These are phyloP conservation scores for Cebidichthys violaceus DNA, from an alignment of 2,113 vertebrate species.

Conservation along the genomic window DNA sequence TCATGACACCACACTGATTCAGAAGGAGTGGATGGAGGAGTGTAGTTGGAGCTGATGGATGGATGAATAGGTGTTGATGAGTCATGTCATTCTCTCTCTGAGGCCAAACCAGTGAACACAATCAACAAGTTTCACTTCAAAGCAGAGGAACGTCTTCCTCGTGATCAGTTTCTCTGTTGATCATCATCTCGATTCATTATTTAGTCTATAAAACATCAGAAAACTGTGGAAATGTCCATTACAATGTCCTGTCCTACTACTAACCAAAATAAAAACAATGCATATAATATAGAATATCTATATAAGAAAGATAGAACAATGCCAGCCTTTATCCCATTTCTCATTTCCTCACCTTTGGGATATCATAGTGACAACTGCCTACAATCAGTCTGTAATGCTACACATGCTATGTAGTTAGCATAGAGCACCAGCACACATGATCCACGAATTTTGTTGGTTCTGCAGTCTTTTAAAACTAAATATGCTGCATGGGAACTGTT, in stretches of 20 bases:
- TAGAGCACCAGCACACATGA: background rate
- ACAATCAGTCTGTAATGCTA: background rate
- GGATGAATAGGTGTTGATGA: constrained; percentile 40
- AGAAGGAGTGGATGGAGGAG: constrained; percentile 60
- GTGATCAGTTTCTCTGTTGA: background rate
- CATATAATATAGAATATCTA: background rate
- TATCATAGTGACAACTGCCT: background rate
- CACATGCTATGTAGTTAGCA: background rate
- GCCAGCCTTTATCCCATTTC: background rate
- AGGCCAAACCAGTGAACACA: background rate
- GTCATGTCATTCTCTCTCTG: constrained; percentile 36
- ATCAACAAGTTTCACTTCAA: background rate
- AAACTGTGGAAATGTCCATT: background rate
- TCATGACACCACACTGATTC: constrained; percentile 56
- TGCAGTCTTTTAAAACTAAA: background rate
- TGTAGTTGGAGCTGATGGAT: constrained; percentile 19
- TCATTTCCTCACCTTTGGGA: background rate
- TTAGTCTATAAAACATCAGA: background rate
- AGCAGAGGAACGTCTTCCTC: background rate
- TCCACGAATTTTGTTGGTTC: background rate
- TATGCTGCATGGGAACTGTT: constrained; percentile 1
- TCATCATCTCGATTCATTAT: background rate
- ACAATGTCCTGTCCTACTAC: background rate
- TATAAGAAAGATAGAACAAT: background rate
- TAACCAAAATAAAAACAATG: background rate